Evolutionary conservation across 2,888 invertebrate species (phyloP).

Genomic region (Agapostemon virescens): DNA sequence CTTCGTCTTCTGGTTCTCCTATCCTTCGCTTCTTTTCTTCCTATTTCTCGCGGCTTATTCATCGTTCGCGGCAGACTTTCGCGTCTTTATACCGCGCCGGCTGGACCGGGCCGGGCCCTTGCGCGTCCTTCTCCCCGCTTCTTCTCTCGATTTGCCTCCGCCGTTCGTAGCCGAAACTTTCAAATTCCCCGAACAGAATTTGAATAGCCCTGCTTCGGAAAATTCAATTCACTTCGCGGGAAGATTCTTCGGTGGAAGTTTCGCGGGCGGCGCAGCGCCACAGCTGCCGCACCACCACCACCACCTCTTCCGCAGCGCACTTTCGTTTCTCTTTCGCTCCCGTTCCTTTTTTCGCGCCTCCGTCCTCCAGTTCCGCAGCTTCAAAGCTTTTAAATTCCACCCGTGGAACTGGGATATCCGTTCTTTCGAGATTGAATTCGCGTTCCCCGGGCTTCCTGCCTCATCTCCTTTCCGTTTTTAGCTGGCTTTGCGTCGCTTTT

Average conservation of each 20-base stretch:
- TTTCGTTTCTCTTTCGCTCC: not conserved
- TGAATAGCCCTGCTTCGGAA: constrained; percentile 30
- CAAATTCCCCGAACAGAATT: constrained; percentile 23
- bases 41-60: constrained; percentile 9
- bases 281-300: not conserved
- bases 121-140: not conserved
- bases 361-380: constrained; percentile 9
- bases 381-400: constrained; percentile 50
- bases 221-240: constrained; percentile 25
- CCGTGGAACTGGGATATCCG: constrained; percentile 47
- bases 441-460: constrained; percentile 15
- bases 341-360: constrained; percentile 17
- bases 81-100: constrained; percentile 17
- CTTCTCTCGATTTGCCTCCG: not conserved
- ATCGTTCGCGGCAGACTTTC: constrained; percentile 8
- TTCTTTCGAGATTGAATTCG: constrained; percentile 54
- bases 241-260: constrained; percentile 25
- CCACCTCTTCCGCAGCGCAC: not conserved
- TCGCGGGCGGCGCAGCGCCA: not conserved
- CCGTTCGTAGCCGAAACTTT: not conserved
- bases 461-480: not conserved
- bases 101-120: not conserved
- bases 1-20: no score
- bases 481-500: constrained; percentile 10
- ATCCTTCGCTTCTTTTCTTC: constrained; percentile 11